phyloP scores from a whole-genome alignment of 2,888 invertebrate genomes.

The Orthosia gracilis region DNA sequence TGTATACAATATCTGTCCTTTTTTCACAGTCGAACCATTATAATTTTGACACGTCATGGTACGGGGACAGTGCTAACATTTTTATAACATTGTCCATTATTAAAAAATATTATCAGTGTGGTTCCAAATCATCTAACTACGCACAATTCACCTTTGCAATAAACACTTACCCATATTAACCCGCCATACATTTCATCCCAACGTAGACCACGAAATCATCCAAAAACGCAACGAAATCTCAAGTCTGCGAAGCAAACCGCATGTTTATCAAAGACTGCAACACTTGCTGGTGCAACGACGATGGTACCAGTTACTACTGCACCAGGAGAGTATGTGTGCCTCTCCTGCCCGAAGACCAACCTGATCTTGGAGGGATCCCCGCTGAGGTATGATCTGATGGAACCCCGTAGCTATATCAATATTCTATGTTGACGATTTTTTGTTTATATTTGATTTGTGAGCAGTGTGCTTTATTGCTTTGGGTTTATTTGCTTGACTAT shows the following conservation, averaged over 20 bases:
- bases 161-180: background rate
- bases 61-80: background rate
- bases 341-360: constrained; percentile 74
- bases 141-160: background rate
- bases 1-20: too few species aligned
- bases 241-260: constrained; percentile 84
- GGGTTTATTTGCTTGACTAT: constrained; percentile 1
- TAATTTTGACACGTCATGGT: too few species aligned
- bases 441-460: background rate
- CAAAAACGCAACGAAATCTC: constrained; percentile 69
- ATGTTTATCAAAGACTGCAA: constrained; percentile 89
- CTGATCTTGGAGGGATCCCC: constrained; percentile 72
- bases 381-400: constrained; percentile 72
- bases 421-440: constrained; percentile 13
- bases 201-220: constrained; percentile 68
- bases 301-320: constrained; percentile 88
- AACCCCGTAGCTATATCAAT: constrained; percentile 24
- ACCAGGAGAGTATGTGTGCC: constrained; percentile 85
- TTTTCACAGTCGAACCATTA: too few species aligned
- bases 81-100: background rate
- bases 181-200: constrained; percentile 23
- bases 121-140: background rate
- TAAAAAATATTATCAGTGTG: background rate
- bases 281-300: constrained; percentile 88
- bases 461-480: background rate